Conservation (phyloP, 2,113 vertebrate genomes). For the Herpailurus yagouaroundi region DNA sequence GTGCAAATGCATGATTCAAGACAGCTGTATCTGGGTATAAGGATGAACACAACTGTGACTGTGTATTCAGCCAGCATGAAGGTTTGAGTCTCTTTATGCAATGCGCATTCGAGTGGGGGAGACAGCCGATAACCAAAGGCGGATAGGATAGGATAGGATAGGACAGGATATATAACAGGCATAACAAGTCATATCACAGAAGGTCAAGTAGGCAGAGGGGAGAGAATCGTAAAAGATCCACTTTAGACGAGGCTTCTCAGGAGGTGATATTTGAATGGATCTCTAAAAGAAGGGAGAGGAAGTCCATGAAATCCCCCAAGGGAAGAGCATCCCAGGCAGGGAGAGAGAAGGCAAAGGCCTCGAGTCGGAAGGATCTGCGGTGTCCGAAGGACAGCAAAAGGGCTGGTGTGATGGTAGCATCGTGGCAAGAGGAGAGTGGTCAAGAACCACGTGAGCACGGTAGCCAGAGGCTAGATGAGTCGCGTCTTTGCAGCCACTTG, state of each 20-base stretch:
- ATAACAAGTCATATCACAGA: neutral
- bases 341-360: neutral
- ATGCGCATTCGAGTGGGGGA: neutral
- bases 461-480: fast-evolving
- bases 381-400: neutral
- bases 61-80: neutral
- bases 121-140: neutral
- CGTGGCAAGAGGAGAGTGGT: neutral
- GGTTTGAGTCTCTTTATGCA: neutral
- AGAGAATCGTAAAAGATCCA: neutral
- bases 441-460: fast-evolving
- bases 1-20: neutral
- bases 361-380: fast-evolving
- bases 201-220: neutral
- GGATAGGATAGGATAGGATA: no score
- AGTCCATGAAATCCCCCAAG: neutral
- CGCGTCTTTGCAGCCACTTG: neutral
- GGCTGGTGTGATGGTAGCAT: no score
- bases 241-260: neutral
- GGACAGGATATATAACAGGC: no score
- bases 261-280: neutral
- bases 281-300: neutral
- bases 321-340: neutral
- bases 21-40: neutral
- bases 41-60: neutral